Conservation (phyloP, 2,888 invertebrate genomes). For the Caprella mutica region DNA sequence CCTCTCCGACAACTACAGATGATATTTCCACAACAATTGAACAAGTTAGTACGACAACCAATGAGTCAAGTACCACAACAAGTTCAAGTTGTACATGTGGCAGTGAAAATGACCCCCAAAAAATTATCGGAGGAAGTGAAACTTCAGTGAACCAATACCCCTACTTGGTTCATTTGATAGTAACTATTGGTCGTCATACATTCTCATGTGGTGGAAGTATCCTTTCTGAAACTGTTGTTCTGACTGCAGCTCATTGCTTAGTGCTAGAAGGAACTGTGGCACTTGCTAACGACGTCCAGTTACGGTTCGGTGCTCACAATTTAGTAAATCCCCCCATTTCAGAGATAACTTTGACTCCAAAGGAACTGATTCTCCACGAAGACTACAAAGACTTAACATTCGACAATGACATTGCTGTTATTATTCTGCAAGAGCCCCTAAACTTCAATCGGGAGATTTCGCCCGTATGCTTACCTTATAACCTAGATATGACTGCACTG, state of each 20-base stretch:
- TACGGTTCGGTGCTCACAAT: constrained; percentile 17
- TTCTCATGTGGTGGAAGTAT: constrained; percentile 12
- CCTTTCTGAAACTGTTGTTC: constrained; percentile 11
- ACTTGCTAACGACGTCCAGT: too few species aligned
- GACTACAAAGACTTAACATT: background rate
- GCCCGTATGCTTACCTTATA: constrained; percentile 16
- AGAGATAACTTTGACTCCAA: background rate
- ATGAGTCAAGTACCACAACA: background rate
- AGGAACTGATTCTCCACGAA: constrained; percentile 7
- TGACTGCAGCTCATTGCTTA: constrained; percentile 21
- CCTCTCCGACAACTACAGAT: background rate
- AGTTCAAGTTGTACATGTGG: constrained; percentile 14
- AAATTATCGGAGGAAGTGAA: constrained; percentile 16
- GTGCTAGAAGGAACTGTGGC: background rate
- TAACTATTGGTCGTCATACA: background rate
- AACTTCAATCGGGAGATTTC: constrained; percentile 1
- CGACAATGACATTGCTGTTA: constrained; percentile 18
- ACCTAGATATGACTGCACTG: background rate
- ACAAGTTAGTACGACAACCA: background rate
- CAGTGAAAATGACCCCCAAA: background rate
- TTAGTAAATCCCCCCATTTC: background rate
- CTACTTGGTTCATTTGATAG: constrained; percentile 13
- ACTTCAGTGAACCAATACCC: constrained; percentile 15
- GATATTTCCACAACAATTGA: background rate
- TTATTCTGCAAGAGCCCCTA: background rate